These are phyloP conservation scores for Magallana gigas DNA, from an alignment of 1,140 invertebrate genomes.

Conservation along the genomic window DNA sequence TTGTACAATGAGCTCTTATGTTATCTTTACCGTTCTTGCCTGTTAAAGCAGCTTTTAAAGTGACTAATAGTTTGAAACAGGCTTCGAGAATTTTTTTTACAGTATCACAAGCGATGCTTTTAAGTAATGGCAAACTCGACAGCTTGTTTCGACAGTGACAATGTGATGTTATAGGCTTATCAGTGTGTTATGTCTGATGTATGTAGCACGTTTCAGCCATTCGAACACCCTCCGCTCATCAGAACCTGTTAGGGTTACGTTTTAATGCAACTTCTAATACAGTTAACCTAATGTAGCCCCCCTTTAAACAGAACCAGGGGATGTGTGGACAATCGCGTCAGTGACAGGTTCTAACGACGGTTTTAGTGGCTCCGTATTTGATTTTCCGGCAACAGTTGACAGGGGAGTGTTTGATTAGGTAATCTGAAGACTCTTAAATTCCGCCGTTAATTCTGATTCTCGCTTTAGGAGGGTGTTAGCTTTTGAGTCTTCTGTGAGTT, in stretches of 20 bases:
- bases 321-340: not conserved
- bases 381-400: constrained; percentile 32
- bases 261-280: constrained; percentile 28
- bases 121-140: not conserved
- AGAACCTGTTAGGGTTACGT: constrained; percentile 14
- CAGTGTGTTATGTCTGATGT: not conserved
- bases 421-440: constrained; percentile 13
- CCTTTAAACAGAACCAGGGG: constrained; percentile 11
- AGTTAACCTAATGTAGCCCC: constrained; percentile 27
- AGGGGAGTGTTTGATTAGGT: constrained; percentile 27
- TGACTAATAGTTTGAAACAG: not conserved
- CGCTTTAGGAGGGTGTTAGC: constrained; percentile 1
- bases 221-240: constrained; percentile 13
- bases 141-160: not conserved
- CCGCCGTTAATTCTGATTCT: not conserved
- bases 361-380: constrained; percentile 3
- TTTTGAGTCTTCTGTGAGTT: not conserved
- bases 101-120: not conserved
- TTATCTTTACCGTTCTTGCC: too few relatives aligned
- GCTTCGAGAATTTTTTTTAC: not conserved
- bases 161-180: constrained; percentile 13
- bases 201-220: not conserved
- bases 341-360: constrained; percentile 16
- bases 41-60: not conserved
- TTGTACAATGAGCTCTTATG: not conserved